Evolutionary conservation across 2,797 vertebrate species (phyloP).

Genomic region (Chaetophractus vellerosus): DNA sequence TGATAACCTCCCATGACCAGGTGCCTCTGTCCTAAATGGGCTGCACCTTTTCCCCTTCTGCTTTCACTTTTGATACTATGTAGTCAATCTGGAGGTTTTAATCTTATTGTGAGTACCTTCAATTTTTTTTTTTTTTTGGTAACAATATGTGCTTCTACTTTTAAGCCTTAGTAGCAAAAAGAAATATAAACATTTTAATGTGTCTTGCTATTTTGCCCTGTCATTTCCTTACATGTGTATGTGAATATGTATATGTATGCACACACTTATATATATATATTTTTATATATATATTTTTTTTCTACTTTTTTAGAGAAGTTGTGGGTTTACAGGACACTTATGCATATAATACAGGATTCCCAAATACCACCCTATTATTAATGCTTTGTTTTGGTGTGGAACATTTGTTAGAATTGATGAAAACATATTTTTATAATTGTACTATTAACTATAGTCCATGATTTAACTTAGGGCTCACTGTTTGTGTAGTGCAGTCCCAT

Average conservation of each 20-base stretch:
- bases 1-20: slow-evolving; percentile 68
- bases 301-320: too few species aligned
- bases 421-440: too few species aligned
- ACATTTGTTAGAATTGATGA: too few species aligned
- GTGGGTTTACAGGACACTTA: too few species aligned
- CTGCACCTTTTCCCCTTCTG: slow-evolving; percentile 63
- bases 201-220: slow-evolving; percentile 81
- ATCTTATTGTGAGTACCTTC: slow-evolving; percentile 87
- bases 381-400: too few species aligned
- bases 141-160: slow-evolving; percentile 87
- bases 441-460: too few species aligned
- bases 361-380: too few species aligned
- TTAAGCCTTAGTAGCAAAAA: slow-evolving; percentile 86
- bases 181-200: slow-evolving; percentile 89
- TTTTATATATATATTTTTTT: background rate
- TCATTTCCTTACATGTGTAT: slow-evolving; percentile 84
- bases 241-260: background rate
- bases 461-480: too few species aligned
- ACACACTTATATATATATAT: too few species aligned
- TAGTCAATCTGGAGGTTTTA: slow-evolving; percentile 87
- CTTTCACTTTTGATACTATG: slow-evolving; percentile 87
- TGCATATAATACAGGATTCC: too few species aligned
- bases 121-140: slow-evolving; percentile 70
- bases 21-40: slow-evolving; percentile 76
- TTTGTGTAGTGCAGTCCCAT: too few species aligned